phyloP scores from a whole-genome alignment of 2,113 vertebrate species.

The Empidonax traillii region DNA sequence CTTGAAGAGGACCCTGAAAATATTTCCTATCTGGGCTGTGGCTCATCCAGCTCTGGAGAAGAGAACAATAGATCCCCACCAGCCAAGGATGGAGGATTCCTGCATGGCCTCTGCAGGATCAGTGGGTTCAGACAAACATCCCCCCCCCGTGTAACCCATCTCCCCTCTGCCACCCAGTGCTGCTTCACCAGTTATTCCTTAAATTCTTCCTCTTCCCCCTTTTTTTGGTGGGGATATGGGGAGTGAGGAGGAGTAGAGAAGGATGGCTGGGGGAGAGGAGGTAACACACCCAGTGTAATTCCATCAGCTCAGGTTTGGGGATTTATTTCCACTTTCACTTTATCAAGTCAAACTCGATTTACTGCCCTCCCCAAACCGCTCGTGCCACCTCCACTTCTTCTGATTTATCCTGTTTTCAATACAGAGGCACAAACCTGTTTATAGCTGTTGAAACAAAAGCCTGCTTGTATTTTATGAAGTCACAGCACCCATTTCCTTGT shows the following conservation, averaged over 20 bases:
- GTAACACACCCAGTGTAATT: background rate
- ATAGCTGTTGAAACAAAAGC: background rate
- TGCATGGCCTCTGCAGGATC: background rate
- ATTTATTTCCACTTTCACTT: background rate
- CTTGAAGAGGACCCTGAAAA: background rate
- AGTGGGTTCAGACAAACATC: background rate
- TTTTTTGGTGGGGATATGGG: background rate
- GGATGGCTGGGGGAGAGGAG: background rate
- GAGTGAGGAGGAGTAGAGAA: background rate
- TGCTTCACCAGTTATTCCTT: background rate
- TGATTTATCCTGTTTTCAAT: background rate
- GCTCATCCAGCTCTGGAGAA: background rate
- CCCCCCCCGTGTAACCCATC: accelerated
- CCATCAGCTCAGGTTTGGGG: background rate
- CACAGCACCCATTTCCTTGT: background rate
- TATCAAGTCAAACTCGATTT: background rate
- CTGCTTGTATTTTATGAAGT: background rate
- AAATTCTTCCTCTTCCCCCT: background rate
- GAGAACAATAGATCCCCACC: background rate
- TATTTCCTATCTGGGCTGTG: background rate
- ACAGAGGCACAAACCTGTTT: background rate
- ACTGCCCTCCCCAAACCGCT: background rate
- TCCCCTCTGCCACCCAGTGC: background rate
- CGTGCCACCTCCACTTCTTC: background rate
- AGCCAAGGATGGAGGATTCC: background rate